Conservation (phyloP, 2,888 invertebrate species). For the Noctua pronuba region DNA sequence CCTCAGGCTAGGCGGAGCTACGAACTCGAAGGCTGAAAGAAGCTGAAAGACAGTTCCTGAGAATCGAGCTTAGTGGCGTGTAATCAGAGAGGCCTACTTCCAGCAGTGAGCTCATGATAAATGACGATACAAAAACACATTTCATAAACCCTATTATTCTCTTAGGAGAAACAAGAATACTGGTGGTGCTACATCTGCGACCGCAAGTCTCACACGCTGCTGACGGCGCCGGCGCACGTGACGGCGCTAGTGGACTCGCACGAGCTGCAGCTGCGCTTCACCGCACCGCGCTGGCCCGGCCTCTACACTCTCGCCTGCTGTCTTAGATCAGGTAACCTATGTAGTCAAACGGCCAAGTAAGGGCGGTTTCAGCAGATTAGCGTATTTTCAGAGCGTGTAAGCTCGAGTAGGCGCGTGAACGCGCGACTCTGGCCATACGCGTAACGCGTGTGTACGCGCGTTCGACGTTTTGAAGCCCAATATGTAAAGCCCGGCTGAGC, state of each 20-base stretch:
- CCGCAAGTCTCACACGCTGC: constrained; percentile 96
- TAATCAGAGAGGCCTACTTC: neutral
- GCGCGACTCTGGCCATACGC: neutral
- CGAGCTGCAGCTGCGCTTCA: constrained; percentile 98
- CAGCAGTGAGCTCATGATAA: neutral
- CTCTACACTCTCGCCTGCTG: constrained; percentile 98
- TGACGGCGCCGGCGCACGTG: constrained; percentile 98
- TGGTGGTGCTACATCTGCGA: constrained; percentile 99
- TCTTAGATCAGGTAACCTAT: constrained; percentile 92
- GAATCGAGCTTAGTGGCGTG: neutral
- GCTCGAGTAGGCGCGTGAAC: neutral
- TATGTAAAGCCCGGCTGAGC: neutral
- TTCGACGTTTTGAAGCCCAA: neutral
- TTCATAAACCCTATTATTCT: neutral
- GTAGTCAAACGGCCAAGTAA: neutral
- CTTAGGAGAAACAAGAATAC: constrained; percentile 96
- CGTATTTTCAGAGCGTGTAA: neutral
- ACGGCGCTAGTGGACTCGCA: constrained; percentile 97
- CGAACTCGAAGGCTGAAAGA: neutral
- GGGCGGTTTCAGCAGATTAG: neutral
- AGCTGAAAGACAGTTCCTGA: neutral
- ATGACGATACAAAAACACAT: neutral
- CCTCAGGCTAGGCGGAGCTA: neutral
- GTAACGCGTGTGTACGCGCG: neutral
- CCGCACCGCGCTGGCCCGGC: constrained; percentile 98